Conservation (phyloP, 2,113 vertebrate genomes). For the Caracal caracal region DNA sequence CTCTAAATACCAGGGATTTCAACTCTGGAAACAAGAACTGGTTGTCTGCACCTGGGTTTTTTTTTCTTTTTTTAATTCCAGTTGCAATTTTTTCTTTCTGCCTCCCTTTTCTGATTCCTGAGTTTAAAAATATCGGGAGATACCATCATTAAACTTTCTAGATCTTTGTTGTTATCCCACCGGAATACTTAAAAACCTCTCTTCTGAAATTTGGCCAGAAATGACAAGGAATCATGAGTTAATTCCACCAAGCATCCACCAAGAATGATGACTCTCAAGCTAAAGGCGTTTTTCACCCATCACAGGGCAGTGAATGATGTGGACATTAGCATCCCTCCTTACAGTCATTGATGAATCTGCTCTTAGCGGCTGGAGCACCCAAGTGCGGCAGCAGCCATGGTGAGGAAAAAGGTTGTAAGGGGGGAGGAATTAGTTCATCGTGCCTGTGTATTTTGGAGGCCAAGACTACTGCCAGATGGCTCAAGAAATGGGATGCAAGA, state of each 20-base stretch:
- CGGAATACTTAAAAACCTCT: neutral
- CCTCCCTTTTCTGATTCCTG: neutral
- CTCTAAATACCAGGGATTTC: neutral
- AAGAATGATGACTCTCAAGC: slow-evolving; percentile 12
- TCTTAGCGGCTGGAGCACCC: neutral
- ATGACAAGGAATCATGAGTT: neutral
- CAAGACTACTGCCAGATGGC: neutral
- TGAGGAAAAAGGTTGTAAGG: neutral
- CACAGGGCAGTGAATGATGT: neutral
- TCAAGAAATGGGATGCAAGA: slow-evolving; percentile 25
- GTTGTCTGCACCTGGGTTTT: neutral
- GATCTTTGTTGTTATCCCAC: neutral
- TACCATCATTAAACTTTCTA: neutral
- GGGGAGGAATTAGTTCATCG: neutral
- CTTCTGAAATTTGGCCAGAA: slow-evolving; percentile 28
- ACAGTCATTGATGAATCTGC: slow-evolving; percentile 11
- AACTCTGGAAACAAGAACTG: neutral
- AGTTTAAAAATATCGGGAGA: neutral
- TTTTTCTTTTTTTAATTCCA: neutral
- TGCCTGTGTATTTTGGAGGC: neutral
- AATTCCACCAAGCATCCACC: neutral
- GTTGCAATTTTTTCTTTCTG: neutral
- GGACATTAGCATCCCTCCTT: neutral
- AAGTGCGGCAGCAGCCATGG: neutral
- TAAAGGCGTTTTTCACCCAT: neutral